Evolutionary conservation across 2,888 invertebrate genomes (phyloP).

Genomic region (Myopa testacea): DNA sequence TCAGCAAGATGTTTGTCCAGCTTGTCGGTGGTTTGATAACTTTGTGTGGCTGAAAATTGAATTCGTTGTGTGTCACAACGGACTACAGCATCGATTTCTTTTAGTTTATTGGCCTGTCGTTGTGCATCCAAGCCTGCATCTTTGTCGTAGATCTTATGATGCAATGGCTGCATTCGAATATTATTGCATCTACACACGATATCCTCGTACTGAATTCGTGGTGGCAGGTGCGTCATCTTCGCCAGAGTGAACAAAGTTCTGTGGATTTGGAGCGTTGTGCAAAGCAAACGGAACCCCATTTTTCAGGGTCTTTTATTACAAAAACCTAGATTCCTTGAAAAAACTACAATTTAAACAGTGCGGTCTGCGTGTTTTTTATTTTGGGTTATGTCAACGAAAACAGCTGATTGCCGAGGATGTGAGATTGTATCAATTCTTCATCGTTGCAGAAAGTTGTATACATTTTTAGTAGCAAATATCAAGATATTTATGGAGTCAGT

Average conservation of each 20-base stretch:
- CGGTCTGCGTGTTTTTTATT: neutral
- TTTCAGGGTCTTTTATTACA: neutral
- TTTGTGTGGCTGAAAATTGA: neutral
- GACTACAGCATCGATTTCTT: neutral
- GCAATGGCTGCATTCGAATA: slow-evolving; percentile 44
- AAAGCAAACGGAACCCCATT: slow-evolving; percentile 23
- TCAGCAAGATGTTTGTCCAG: neutral
- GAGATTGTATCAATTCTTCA: too few species aligned
- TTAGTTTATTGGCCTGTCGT: slow-evolving; percentile 50
- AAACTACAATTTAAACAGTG: neutral
- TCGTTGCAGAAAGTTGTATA: neutral
- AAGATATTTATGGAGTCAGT: neutral
- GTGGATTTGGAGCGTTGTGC: neutral
- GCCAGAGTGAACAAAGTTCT: neutral
- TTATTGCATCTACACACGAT: neutral
- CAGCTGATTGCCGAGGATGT: slow-evolving; percentile 14
- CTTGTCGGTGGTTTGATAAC: neutral
- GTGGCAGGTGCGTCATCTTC: neutral
- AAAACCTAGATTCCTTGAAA: neutral
- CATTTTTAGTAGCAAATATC: neutral
- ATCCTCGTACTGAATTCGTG: neutral
- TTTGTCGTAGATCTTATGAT: slow-evolving; percentile 58
- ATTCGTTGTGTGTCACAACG: neutral
- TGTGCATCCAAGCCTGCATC: slow-evolving; percentile 55
- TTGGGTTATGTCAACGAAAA: slow-evolving; percentile 18